Percentiles rank a stretch among this genome's conserved stretches.
Evolutionary conservation across 2,888 invertebrate species (phyloP).

Genomic region (Machimus atricapillus): DNA sequence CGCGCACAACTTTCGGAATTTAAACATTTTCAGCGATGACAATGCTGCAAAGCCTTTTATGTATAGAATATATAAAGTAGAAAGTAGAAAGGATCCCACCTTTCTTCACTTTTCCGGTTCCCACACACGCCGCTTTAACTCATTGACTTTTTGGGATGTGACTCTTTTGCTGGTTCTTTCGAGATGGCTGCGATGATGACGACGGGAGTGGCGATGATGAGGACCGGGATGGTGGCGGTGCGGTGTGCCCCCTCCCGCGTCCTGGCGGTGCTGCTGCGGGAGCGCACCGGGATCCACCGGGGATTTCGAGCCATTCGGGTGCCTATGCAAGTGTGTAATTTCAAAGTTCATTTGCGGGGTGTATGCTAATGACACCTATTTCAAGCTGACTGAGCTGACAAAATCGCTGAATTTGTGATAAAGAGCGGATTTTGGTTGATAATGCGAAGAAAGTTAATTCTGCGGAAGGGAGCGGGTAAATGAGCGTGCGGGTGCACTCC

Average conservation of each 20-base stretch:
- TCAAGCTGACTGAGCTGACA: constrained; percentile 38
- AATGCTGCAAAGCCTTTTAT: constrained; percentile 33
- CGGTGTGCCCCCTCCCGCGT: not conserved
- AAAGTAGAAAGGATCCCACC: constrained; percentile 39
- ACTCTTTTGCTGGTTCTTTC: constrained; percentile 28
- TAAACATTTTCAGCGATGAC: constrained; percentile 39
- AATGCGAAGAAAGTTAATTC: constrained; percentile 37
- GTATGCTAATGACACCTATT: constrained; percentile 42
- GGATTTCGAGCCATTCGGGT: constrained; percentile 35
- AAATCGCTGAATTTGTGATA: constrained; percentile 43
- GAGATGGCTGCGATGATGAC: not conserved
- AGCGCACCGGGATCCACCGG: not conserved
- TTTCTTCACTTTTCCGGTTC: constrained; percentile 36
- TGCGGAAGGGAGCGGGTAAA: constrained; percentile 26
- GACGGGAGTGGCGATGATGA: not conserved
- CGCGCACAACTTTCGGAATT: constrained; percentile 31
- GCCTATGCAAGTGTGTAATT: constrained; percentile 44
- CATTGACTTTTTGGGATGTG: constrained; percentile 28
- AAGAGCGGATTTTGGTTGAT: constrained; percentile 29
- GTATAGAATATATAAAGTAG: constrained; percentile 23
- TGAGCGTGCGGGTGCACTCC: not conserved
- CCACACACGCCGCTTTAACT: constrained; percentile 22
- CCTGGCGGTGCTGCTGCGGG: not conserved
- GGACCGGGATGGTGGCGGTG: not conserved
- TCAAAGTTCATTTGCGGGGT: constrained; percentile 43